phyloP scores from a whole-genome alignment of 2,113 vertebrate species.

The Cyphomyrus plagiostoma region DNA sequence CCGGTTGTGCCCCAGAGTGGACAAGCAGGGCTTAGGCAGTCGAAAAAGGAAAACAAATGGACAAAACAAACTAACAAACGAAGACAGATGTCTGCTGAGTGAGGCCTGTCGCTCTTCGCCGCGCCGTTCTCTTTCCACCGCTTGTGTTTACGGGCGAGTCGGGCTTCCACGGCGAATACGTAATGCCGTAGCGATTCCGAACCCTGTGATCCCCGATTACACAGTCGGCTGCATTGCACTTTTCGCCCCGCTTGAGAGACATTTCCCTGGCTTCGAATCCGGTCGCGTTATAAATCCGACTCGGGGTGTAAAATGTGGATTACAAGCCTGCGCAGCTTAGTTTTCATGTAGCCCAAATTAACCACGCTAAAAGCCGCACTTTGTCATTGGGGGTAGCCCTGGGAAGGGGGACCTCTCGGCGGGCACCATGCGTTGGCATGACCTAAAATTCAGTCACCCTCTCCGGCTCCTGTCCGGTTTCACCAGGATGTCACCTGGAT shows the following conservation, averaged over 20 bases:
- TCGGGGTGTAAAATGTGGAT: conserved; percentile 53
- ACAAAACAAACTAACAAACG: conserved; percentile 23
- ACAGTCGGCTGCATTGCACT: conserved; percentile 44
- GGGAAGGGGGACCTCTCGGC: not conserved
- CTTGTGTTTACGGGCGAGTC: conserved; percentile 41
- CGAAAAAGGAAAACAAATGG: conserved; percentile 26
- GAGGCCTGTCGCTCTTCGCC: not conserved
- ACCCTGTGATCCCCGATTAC: conserved; percentile 55
- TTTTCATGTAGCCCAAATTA: conserved; percentile 48
- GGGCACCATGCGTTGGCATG: not conserved
- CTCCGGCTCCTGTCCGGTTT: conserved; percentile 13
- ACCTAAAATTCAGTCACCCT: not conserved
- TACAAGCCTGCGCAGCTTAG: conserved; percentile 44
- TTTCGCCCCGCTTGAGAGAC: conserved; percentile 32
- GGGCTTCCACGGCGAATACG: conserved; percentile 55
- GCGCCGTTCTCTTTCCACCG: conserved; percentile 38
- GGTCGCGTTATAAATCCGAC: conserved; percentile 44
- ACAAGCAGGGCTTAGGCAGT: conserved; percentile 20
- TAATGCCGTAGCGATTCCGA: conserved; percentile 56
- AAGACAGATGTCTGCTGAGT: conserved; percentile 15
- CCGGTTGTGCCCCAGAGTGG: conserved; percentile 25
- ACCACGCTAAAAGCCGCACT: conserved; percentile 44
- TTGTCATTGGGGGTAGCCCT: conserved; percentile 34
- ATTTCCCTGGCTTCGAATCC: conserved; percentile 46
- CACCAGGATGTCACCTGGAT: conserved; percentile 18